A percentile compares a stretch with the other conserved stretches of the same genome.
Conservation (phyloP, 2,113 vertebrate genomes). For the Pygoscelis adeliae region DNA sequence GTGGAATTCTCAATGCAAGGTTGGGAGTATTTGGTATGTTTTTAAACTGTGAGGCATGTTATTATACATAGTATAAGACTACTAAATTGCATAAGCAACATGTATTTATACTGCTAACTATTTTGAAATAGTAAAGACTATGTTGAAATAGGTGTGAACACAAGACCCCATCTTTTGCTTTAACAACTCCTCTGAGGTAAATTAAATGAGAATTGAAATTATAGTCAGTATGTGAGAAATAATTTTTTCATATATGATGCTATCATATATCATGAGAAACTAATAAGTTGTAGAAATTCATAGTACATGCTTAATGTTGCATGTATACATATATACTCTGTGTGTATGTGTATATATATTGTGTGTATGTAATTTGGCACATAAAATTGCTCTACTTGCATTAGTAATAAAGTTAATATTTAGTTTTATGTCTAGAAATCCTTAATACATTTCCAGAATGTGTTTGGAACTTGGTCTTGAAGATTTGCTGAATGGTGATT, state of each 20-base stretch:
- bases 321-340: fast-evolving
- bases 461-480: not conserved
- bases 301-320: not conserved
- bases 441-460: not conserved
- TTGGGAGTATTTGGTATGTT: not conserved
- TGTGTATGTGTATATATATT: not conserved
- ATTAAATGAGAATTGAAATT: not conserved
- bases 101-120: not conserved
- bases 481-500: slow-evolving; percentile 1
- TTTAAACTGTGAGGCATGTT: not conserved
- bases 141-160: not conserved
- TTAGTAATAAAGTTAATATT: slow-evolving; percentile 33
- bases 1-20: not conserved
- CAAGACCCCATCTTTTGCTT: not conserved
- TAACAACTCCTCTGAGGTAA: not conserved
- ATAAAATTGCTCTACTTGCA: not conserved
- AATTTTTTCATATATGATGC: not conserved
- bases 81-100: not conserved
- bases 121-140: not conserved
- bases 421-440: not conserved
- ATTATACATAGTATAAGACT: not conserved
- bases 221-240: not conserved
- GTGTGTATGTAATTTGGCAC: not conserved
- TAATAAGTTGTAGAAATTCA: not conserved
- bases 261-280: not conserved